These are phyloP conservation scores for Zeuzera pyrina DNA, from an alignment of 2,888 invertebrate species.

Conservation along the genomic window DNA sequence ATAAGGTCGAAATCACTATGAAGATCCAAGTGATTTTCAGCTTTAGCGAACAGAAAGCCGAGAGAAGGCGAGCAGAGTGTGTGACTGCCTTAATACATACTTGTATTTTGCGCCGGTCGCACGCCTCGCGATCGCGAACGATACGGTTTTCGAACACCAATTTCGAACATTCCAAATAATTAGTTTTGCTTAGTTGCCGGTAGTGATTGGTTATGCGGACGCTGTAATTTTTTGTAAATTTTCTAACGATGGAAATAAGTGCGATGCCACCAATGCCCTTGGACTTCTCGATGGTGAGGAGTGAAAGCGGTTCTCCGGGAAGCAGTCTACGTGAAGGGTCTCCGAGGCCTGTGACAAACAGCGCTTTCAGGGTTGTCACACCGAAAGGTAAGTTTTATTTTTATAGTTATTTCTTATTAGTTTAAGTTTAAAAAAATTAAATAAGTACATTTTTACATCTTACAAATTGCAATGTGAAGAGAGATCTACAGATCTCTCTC, in stretches of 20 bases:
- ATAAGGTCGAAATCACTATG: conserved; percentile 67
- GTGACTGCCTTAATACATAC: conserved; percentile 54
- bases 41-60: conserved; percentile 53
- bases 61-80: conserved; percentile 37
- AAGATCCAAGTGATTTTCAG: conserved; percentile 54
- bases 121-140: conserved; percentile 32
- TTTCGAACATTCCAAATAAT: conserved; percentile 23
- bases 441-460: too few species aligned
- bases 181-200: conserved; percentile 3
- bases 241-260: conserved; percentile 75
- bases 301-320: conserved; percentile 47
- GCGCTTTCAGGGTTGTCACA: conserved; percentile 79
- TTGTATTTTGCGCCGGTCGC: conserved; percentile 54
- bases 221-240: conserved; percentile 24
- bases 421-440: conserved; percentile 1
- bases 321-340: conserved; percentile 44
- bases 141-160: conserved; percentile 18
- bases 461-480: too few species aligned
- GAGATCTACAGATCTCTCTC: too few species aligned
- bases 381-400: conserved; percentile 70
- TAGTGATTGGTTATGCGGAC: conserved; percentile 5
- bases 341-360: conserved; percentile 60
- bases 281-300: conserved; percentile 77
- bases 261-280: conserved; percentile 76
- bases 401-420: too few species aligned